Evolutionary conservation across 2,888 invertebrate genomes (phyloP).

Genomic region (Thecophora atra): DNA sequence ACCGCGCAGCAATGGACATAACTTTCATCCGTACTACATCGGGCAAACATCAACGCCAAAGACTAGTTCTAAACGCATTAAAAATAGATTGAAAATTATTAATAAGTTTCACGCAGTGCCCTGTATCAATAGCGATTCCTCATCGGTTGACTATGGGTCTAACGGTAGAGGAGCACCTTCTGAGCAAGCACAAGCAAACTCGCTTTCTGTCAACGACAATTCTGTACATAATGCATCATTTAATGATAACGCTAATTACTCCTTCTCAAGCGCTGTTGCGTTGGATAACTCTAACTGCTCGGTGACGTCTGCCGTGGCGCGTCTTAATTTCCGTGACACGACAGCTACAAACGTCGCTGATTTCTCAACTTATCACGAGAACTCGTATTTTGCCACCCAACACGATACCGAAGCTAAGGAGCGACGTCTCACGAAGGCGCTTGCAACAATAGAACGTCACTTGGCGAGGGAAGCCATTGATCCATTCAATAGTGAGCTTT

Average conservation of each 20-base stretch:
- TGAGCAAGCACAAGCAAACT: slow-evolving; percentile 32
- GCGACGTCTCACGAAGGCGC: slow-evolving; percentile 61
- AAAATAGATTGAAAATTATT: slow-evolving; percentile 51
- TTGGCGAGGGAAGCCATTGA: slow-evolving; percentile 70
- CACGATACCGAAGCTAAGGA: slow-evolving; percentile 63
- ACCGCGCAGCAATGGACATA: slow-evolving; percentile 54
- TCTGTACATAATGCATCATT: slow-evolving; percentile 56
- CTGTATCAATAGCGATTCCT: slow-evolving; percentile 61
- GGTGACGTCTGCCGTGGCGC: slow-evolving; percentile 57
- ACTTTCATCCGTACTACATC: slow-evolving; percentile 61
- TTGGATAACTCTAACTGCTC: slow-evolving; percentile 62
- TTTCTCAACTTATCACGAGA: slow-evolving; percentile 64
- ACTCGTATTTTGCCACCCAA: slow-evolving; percentile 65
- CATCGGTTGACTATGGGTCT: slow-evolving; percentile 50
- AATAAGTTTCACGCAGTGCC: slow-evolving; percentile 51
- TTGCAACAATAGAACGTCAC: slow-evolving; percentile 62
- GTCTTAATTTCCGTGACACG: slow-evolving; percentile 59
- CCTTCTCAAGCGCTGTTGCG: slow-evolving; percentile 60
- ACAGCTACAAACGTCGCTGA: slow-evolving; percentile 53
- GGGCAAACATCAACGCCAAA: slow-evolving; percentile 63
- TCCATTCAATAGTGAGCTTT: slow-evolving; percentile 82
- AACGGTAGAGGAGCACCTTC: slow-evolving; percentile 44
- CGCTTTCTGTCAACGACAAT: slow-evolving; percentile 41
- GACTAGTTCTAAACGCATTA: slow-evolving; percentile 51
- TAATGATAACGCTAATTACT: slow-evolving; percentile 61